Conservation (phyloP, 2,888 invertebrate species). For the Petrophora chlorosata region DNA sequence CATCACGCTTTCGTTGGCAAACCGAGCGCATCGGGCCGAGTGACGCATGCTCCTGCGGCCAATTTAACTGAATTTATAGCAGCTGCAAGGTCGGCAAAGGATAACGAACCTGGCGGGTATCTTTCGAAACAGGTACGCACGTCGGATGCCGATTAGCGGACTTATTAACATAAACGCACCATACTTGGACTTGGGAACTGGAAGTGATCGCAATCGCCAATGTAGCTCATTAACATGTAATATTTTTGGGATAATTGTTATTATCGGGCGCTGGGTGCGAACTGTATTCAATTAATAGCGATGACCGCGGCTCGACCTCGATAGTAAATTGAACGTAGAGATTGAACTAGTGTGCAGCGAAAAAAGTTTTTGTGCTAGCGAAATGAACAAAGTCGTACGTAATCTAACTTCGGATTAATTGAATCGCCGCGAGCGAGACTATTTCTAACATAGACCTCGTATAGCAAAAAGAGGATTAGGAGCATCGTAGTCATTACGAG, state of each 20-base stretch:
- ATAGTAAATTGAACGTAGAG: constrained; percentile 51
- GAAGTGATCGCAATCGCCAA: constrained; percentile 18
- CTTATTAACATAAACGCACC: constrained; percentile 31
- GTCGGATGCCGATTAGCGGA: constrained; percentile 42
- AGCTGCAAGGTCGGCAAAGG: constrained; percentile 78
- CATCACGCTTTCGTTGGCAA: constrained; percentile 57
- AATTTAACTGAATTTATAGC: constrained; percentile 78
- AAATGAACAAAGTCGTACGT: constrained; percentile 45
- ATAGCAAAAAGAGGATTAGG: constrained; percentile 46
- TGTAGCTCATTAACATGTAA: neutral
- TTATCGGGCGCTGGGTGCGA: constrained; percentile 32
- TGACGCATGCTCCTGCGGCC: constrained; percentile 72
- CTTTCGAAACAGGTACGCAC: constrained; percentile 60
- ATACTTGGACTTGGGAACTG: constrained; percentile 26
- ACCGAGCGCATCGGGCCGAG: constrained; percentile 67
- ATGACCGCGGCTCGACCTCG: constrained; percentile 47
- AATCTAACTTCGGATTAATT: constrained; percentile 63
- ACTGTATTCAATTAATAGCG: constrained; percentile 48
- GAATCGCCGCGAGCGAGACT: constrained; percentile 54
- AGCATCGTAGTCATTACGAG: constrained; percentile 43
- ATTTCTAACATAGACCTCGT: constrained; percentile 44
- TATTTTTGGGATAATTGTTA: constrained; percentile 28
- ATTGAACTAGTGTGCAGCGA: constrained; percentile 38
- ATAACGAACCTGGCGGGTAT: constrained; percentile 68
- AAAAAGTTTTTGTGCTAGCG: constrained; percentile 42